These are phyloP conservation scores for Scaptodrosophila lebanonensis DNA, from an alignment of 1,140 invertebrate species.

Conservation along the genomic window DNA sequence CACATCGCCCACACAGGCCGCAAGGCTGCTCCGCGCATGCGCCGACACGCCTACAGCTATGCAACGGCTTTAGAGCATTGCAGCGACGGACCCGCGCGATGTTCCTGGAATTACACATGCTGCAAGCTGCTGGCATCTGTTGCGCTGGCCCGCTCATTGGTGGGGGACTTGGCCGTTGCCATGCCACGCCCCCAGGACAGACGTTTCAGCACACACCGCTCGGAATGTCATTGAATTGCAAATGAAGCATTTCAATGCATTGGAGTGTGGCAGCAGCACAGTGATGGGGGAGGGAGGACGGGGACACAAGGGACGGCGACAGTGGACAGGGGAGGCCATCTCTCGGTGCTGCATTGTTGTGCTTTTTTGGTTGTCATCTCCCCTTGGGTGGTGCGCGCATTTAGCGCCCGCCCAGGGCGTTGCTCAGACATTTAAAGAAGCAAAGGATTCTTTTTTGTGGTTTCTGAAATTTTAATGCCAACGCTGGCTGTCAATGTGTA, in stretches of 20 bases:
- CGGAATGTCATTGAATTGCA: constrained; percentile 71
- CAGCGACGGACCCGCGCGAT: background rate
- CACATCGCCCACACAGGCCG: constrained; percentile 25
- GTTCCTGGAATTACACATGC: constrained; percentile 4
- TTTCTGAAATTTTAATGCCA: constrained; percentile 55
- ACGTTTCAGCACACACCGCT: constrained; percentile 29
- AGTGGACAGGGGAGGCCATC: background rate
- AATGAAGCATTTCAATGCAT: constrained; percentile 71
- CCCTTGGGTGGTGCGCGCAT: background rate
- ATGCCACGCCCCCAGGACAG: constrained; percentile 43
- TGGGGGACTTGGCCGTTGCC: background rate
- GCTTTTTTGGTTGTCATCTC: constrained; percentile 1
- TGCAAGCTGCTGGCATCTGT: constrained; percentile 37
- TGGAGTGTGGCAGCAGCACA: constrained; percentile 43
- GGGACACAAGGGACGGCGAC: too few relatives aligned
- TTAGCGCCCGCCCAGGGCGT: constrained; percentile 9
- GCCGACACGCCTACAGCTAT: constrained; percentile 53
- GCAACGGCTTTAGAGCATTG: constrained; percentile 11
- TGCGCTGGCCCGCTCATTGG: constrained; percentile 54
- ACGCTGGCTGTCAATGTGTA: constrained; percentile 2
- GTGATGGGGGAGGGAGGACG: background rate
- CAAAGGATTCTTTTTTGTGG: constrained; percentile 66
- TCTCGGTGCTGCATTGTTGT: constrained; percentile 15
- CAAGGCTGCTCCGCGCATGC: constrained; percentile 48
- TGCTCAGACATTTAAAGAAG: constrained; percentile 71